Base-by-base conservation (phyloP, 2,888 invertebrate genomes). In the Falcaria lacertinaria region DNA sequence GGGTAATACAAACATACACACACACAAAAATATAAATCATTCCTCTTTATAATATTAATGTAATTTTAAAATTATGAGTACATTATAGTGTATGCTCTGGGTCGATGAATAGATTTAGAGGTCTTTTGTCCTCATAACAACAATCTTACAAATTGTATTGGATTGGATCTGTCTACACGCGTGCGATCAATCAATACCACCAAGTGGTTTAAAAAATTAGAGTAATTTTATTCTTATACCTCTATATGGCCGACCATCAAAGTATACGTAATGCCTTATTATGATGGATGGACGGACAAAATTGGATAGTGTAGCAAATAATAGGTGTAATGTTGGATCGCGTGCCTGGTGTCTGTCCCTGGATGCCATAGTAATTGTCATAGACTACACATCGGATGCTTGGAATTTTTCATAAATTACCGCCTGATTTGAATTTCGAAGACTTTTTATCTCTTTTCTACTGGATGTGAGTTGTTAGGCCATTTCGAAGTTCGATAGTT, bases 351-450 rank as follows among this genome's bases (percentile, higher is more conserved):
- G 57, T 44, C 46, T 45, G 61, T 48, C 58, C 45, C 58, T 54
- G 57, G 56, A 68, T 71, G 53, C 72, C 63, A 32, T 34, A 50
- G 63, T 77, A 77, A 75, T 74, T 69, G 74, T 45, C 52, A 51
- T 52, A 46, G 50, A 62, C 60, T 59, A 58, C 50, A 45, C 48
- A 54, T 35, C 40, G 49, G 57, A 76, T 75, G 60, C 55, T 64
- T 65, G 49, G 55, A 58, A 76, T 76, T 52, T 64, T 69, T 73
- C 54, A 47, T 32, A 76, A 76, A 76, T 76, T 76, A 72, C 61
- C 8, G 22, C 16, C 37, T 36, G n/a, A 13, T 36, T 22, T 6
- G 14, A 13, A 13, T 25, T 37, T 15, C 25, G 16, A 25, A 33
- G 4, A 33, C 1, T 33, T 33, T 33, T 33, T 33, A 15, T 14